A percentile compares a stretch with the other conserved stretches of the same genome.
These are phyloP conservation scores for Gymnoscopelus microlampas DNA, from an alignment of 2,797 vertebrate genomes.

Conservation along the genomic window DNA sequence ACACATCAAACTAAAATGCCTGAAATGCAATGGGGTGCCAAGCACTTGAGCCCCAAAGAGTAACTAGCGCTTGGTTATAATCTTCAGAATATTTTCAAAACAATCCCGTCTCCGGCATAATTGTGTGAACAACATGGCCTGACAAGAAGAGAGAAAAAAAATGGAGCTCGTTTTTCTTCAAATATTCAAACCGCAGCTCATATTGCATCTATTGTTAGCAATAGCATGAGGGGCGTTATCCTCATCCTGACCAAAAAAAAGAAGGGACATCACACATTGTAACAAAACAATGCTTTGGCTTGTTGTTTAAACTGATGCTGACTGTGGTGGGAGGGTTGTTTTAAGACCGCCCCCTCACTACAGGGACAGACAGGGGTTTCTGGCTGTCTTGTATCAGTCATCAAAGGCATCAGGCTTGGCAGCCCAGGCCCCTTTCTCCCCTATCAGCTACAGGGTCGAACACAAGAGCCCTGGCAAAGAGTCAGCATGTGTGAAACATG, in stretches of 20 bases:
- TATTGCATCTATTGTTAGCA: slow-evolving; percentile 64
- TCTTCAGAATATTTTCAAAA: slow-evolving; percentile 46
- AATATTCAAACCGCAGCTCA: slow-evolving; percentile 45
- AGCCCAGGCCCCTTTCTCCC: slow-evolving; percentile 36
- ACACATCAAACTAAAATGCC: slow-evolving; percentile 73
- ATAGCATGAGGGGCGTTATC: slow-evolving; percentile 51
- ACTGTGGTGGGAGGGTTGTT: slow-evolving; percentile 67
- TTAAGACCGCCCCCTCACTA: slow-evolving; percentile 71
- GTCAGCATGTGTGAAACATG: slow-evolving; percentile 26
- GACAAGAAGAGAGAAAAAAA: slow-evolving; percentile 27
- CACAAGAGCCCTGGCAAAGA: slow-evolving; percentile 48
- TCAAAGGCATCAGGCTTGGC: slow-evolving; percentile 69
- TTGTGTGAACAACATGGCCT: slow-evolving; percentile 31
- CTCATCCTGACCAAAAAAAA: slow-evolving; percentile 54
- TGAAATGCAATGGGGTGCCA: slow-evolving; percentile 68
- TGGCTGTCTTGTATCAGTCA: slow-evolving; percentile 73
- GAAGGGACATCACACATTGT: slow-evolving; percentile 52
- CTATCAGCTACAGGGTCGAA: slow-evolving; percentile 61
- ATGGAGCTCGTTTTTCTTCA: slow-evolving; percentile 33
- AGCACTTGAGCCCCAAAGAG: slow-evolving; percentile 27
- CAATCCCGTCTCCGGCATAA: slow-evolving; percentile 20
- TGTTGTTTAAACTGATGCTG: slow-evolving; percentile 69
- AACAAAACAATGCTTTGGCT: slow-evolving; percentile 69
- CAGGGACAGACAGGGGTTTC: slow-evolving; percentile 57
- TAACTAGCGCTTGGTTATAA: slow-evolving; percentile 32